These are phyloP conservation scores for Notiomystis cincta DNA, from an alignment of 2,113 vertebrate species.

Conservation along the genomic window DNA sequence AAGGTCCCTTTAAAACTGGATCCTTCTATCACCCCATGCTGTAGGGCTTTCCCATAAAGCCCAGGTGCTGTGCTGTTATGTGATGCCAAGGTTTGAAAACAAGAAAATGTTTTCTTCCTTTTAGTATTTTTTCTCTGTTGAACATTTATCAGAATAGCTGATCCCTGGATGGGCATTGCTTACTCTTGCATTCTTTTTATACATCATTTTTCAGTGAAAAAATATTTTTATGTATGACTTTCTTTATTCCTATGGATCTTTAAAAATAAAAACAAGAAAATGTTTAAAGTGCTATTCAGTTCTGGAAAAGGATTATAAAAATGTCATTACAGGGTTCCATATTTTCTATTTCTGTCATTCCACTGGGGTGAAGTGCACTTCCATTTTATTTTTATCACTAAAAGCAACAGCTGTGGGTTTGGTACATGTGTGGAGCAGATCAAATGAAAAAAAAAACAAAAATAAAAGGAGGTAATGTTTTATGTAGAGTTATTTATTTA, in stretches of 20 bases:
- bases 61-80: not conserved
- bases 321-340: not conserved
- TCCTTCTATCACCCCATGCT: not conserved
- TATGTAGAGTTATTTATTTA: not conserved
- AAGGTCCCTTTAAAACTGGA: not conserved
- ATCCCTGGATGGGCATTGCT: not conserved
- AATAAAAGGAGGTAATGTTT: not conserved
- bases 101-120: not conserved
- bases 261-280: not conserved
- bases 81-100: not conserved
- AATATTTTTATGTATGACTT: not conserved
- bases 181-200: not conserved
- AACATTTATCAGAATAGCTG: not conserved
- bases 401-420: constrained; percentile 1
- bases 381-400: constrained; percentile 34
- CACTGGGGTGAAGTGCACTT: not conserved
- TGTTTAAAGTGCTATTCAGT: not conserved
- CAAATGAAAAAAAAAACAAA: not conserved
- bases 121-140: not conserved
- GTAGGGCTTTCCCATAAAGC: not conserved
- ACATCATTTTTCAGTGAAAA: not conserved
- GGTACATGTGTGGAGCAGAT: not conserved
- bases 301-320: constrained; percentile 8
- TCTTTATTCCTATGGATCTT: constrained; percentile 2
- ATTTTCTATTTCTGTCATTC: constrained; percentile 16